Conservation (phyloP, 37 sponge, comb jelly and placozoan species). For the Cliona cf. orientalis region DNA sequence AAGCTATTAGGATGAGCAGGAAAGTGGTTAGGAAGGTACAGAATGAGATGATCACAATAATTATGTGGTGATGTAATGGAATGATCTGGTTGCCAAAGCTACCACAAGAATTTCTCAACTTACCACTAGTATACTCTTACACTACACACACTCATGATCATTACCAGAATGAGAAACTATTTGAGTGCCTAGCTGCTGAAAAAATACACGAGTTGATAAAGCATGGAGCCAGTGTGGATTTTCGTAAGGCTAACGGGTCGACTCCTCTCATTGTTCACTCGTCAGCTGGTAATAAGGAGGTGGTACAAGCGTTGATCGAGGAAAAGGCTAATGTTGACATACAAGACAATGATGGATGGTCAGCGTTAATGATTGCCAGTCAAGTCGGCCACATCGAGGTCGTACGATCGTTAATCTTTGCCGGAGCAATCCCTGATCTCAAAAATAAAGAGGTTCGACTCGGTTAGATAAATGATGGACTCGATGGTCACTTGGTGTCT, state of each 20-base stretch:
- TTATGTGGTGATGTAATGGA: too few species aligned
- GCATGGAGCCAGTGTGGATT: slow-evolving; percentile 18
- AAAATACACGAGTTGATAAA: background rate
- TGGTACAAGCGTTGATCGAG: slow-evolving; percentile 7
- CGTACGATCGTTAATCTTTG: slow-evolving; percentile 16
- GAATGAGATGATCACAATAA: background rate
- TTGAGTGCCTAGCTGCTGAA: background rate
- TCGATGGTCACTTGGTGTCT: background rate
- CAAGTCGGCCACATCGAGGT: slow-evolving; percentile 18
- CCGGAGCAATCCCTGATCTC: slow-evolving; percentile 34
- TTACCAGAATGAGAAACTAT: slow-evolving; percentile 24
- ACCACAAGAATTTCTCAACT: too few species aligned
- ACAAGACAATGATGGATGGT: slow-evolving; percentile 15
- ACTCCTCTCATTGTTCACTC: slow-evolving; percentile 44
- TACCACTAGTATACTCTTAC: too few species aligned
- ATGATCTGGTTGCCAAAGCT: too few species aligned
- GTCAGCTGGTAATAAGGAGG: background rate
- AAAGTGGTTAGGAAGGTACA: background rate
- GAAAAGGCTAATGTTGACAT: slow-evolving; percentile 35
- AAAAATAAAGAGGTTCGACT: slow-evolving; percentile 23
- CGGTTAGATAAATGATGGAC: too few species aligned
- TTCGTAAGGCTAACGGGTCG: background rate
- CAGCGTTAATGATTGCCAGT: slow-evolving; percentile 36
- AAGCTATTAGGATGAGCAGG: background rate
- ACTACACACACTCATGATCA: too few species aligned